A percentile compares a stretch with the other conserved stretches of the same genome.
phyloP scores from a whole-genome alignment of 1,140 invertebrate species.

The Tribolium madens region DNA sequence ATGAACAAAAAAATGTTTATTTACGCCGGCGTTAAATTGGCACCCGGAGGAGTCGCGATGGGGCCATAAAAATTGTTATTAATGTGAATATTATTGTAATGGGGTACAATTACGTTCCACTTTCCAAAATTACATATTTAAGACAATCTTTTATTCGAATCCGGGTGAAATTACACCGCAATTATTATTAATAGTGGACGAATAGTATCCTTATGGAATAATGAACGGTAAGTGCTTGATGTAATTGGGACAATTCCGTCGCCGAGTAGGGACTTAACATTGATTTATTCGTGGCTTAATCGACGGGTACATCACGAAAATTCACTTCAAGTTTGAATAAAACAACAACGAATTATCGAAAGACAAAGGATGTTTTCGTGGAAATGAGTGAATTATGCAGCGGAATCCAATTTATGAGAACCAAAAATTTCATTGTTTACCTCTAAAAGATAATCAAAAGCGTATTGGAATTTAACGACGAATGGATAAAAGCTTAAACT shows the following conservation, averaged over 20 bases:
- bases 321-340: constrained; percentile 13
- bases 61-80: constrained; percentile 33
- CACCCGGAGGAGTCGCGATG: constrained; percentile 30
- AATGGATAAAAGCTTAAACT: background rate
- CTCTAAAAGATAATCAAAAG: background rate
- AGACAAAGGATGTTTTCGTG: constrained; percentile 19
- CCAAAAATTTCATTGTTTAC: background rate
- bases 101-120: constrained; percentile 32
- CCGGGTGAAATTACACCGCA: constrained; percentile 15
- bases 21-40: constrained; percentile 27
- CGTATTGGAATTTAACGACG: background rate
- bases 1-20: constrained; percentile 1
- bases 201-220: constrained; percentile 16
- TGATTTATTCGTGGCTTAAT: constrained; percentile 27
- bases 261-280: background rate
- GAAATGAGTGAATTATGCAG: constrained; percentile 28
- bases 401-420: background rate
- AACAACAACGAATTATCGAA: constrained; percentile 17
- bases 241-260: constrained; percentile 19
- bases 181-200: constrained; percentile 33
- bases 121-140: constrained; percentile 38
- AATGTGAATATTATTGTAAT: constrained; percentile 39
- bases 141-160: constrained; percentile 34
- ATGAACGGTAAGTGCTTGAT: constrained; percentile 4
- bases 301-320: constrained; percentile 32